phyloP scores from a whole-genome alignment of 1,140 invertebrate genomes.

The Teleopsis dalmanni region DNA sequence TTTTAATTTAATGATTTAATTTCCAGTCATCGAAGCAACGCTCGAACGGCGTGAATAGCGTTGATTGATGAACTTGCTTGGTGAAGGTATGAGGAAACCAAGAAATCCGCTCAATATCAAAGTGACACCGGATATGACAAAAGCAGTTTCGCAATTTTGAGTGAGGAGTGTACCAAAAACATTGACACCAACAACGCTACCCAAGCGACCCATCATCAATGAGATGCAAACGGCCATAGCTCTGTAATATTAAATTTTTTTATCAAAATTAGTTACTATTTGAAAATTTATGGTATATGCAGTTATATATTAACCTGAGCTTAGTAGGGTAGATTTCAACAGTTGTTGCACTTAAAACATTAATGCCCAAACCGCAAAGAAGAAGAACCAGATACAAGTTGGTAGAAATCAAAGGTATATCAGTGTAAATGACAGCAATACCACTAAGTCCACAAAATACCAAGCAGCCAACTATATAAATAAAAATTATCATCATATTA shows the following conservation, averaged over 20 bases:
- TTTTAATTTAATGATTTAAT: slow-evolving; percentile 2
- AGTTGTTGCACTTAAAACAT: slow-evolving; percentile 26
- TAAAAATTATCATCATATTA: neutral
- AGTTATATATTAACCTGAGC: slow-evolving; percentile 16
- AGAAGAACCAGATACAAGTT: slow-evolving; percentile 20
- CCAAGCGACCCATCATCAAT: slow-evolving; percentile 28
- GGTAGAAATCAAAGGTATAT: slow-evolving; percentile 14
- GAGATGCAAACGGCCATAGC: slow-evolving; percentile 34
- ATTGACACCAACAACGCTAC: slow-evolving; percentile 22
- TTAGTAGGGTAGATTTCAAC: slow-evolving; percentile 36
- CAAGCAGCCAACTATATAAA: slow-evolving; percentile 12
- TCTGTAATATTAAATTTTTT: slow-evolving; percentile 3
- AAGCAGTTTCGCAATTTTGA: slow-evolving; percentile 14
- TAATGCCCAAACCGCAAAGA: slow-evolving; percentile 23
- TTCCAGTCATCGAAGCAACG: slow-evolving; percentile 15
- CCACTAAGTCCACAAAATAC: slow-evolving; percentile 11
- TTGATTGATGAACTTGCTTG: neutral
- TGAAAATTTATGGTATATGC: neutral
- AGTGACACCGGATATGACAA: slow-evolving; percentile 11
- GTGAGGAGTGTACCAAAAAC: slow-evolving; percentile 15
- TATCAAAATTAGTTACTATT: neutral
- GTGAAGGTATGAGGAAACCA: slow-evolving; percentile 11
- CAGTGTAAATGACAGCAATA: slow-evolving; percentile 11
- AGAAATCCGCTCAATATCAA: slow-evolving; percentile 11
- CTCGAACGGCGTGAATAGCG: neutral